These are phyloP conservation scores for Catonia carolina DNA, from an alignment of 2,888 invertebrate genomes.

Conservation along the genomic window DNA sequence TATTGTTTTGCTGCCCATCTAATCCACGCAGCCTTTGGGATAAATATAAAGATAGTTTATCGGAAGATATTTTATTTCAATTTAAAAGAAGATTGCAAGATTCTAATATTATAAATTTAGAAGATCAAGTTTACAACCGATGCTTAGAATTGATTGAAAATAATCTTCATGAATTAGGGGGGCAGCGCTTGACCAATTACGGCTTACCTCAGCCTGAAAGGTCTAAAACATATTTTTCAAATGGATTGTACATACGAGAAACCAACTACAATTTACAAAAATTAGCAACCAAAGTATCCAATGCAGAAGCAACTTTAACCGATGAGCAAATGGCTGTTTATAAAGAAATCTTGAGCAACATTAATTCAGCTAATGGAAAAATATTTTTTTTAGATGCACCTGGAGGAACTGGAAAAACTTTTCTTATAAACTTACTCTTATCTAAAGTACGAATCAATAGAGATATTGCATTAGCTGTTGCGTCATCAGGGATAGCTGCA, in stretches of 20 bases:
- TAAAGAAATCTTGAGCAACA: slow-evolving; percentile 38
- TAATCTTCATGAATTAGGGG: too few relatives aligned
- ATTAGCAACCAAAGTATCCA: neutral
- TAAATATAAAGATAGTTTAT: slow-evolving; percentile 34
- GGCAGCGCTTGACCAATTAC: too few relatives aligned
- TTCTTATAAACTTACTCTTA: too few relatives aligned
- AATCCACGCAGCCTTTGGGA: slow-evolving; percentile 33
- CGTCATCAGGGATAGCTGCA: too few relatives aligned
- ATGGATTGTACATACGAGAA: neutral
- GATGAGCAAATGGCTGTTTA: slow-evolving; percentile 27
- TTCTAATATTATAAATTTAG: slow-evolving; percentile 18
- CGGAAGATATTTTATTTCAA: slow-evolving; percentile 33
- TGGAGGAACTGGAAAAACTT: too few relatives aligned
- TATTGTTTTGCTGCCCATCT: slow-evolving; percentile 34
- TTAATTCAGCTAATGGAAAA: too few relatives aligned
- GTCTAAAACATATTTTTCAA: too few relatives aligned
- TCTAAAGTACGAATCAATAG: slow-evolving; percentile 37
- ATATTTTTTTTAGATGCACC: slow-evolving; percentile 41
- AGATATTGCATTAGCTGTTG: slow-evolving; percentile 39
- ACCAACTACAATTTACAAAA: neutral
- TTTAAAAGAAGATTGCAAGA: slow-evolving; percentile 11
- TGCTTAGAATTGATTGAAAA: slow-evolving; percentile 36
- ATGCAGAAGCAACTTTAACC: too few relatives aligned
- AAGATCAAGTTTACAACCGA: slow-evolving; percentile 36
- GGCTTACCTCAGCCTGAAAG: too few relatives aligned